Evolutionary conservation across 2,888 invertebrate genomes (phyloP), one percentile per base, ranked within the genome.

Genomic region (Lithophane socia): DNA sequence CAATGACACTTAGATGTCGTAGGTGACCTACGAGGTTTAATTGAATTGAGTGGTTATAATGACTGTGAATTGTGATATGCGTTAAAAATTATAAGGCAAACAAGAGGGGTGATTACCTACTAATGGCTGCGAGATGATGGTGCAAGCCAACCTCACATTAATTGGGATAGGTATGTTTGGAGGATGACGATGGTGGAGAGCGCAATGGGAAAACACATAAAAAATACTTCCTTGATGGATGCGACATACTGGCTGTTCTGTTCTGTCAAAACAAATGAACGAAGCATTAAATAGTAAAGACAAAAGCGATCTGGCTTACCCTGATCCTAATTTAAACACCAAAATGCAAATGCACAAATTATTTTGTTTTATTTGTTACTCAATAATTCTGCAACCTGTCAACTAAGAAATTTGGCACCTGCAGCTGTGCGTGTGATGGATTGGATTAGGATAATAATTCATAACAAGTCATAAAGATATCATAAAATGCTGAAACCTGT

Each of bases 391-490:
- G n/a, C 66, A 64, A 54, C 37, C 47, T 37, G 80, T 75, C 87
- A 73, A 47, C 83, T 74, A 37, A 47, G 65, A 70, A 54, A 67
- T 84, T 79, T 84, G 87, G 87, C 83, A 73, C 72, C 58, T 73
- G 69, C 52, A 47, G 44, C 74, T 67, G 49, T 64, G 3, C 18
- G 12, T 66, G 5, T 86, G 85, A 86, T 86, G 64, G 21, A 84
- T 80, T 61, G 2, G 12, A 74, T 24, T 42, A 13, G 18, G 24
- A 13, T 52, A 37, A 84, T 84, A 84, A 86, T 66, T 83, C 60
- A 73, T 37, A 60, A n/a, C 49, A 66, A 74, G 87, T 65, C 84
- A 70, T 79, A 68, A 79, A 84, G 65, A 84, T 84, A 72, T 79
- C 80, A 49, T 61, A 84, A 86, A 79, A 60, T 56, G 2, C 49